Evolutionary conservation across 2,888 invertebrate genomes (phyloP).

Genomic region (Mongoloraphidia duomilia): DNA sequence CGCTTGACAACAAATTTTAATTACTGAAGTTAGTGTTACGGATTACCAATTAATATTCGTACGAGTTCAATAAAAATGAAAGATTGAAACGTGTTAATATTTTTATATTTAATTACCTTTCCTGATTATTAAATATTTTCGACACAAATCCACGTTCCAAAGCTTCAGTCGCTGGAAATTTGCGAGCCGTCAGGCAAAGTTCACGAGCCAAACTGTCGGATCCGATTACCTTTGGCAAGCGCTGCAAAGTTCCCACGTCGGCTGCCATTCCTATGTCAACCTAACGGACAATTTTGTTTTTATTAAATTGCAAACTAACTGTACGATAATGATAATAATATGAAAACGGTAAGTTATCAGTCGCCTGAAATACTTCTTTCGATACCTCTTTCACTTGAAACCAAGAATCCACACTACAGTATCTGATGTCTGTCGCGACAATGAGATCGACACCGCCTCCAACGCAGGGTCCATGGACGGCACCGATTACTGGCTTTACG

Average conservation of each 20-base stretch:
- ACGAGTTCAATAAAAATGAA: too few relatives aligned
- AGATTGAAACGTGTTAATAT: too few relatives aligned
- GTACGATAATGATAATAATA: too few relatives aligned
- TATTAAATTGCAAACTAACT: not conserved
- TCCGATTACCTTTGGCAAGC: conserved; percentile 82
- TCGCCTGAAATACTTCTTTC: not conserved
- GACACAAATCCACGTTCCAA: conserved; percentile 70
- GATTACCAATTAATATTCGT: not conserved
- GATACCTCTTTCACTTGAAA: conserved; percentile 77
- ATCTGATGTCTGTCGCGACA: conserved; percentile 77
- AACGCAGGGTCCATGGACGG: conserved; percentile 77
- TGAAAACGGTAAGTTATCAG: not conserved
- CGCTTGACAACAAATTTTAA: not conserved
- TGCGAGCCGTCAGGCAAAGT: conserved; percentile 73
- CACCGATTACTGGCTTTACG: conserved; percentile 78
- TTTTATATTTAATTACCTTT: conserved; percentile 34
- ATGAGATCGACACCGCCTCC: conserved; percentile 86
- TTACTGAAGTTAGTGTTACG: not conserved
- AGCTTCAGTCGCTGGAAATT: conserved; percentile 70
- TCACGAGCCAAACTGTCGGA: conserved; percentile 79
- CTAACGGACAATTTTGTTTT: conserved; percentile 13
- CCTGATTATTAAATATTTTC: conserved; percentile 51
- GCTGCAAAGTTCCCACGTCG: conserved; percentile 87
- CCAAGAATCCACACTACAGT: conserved; percentile 79
- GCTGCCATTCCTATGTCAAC: conserved; percentile 80